Conservation (phyloP, 2,113 vertebrate species). For the Glaucomys volans region DNA sequence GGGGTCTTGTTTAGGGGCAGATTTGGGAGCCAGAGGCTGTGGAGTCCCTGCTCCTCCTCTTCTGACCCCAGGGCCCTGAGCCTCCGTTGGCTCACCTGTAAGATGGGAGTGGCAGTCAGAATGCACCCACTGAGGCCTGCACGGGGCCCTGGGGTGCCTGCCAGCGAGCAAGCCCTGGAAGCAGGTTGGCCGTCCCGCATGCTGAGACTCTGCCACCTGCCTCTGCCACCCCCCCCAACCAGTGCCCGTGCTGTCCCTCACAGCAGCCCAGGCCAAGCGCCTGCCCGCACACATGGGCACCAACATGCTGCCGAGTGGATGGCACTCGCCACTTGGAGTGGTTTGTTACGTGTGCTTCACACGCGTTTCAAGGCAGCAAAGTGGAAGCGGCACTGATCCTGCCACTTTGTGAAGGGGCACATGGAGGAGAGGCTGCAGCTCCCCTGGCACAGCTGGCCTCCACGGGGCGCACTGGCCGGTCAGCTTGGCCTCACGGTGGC, state of each 20-base stretch:
- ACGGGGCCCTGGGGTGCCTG: too few species aligned
- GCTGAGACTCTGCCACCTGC: not conserved
- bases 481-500: not conserved
- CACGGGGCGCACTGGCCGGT: not conserved
- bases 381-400: not conserved
- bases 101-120: not conserved
- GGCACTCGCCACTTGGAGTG: too few species aligned
- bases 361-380: not conserved
- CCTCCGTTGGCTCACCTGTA: not conserved
- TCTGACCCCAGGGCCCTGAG: not conserved
- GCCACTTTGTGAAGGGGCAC: not conserved
- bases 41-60: not conserved
- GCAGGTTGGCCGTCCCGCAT: not conserved
- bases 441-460: not conserved
- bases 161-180: not conserved
- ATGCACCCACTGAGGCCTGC: not conserved
- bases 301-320: not conserved
- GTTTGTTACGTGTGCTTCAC: not conserved
- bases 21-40: not conserved
- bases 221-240: not conserved
- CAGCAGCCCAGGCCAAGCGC: not conserved
- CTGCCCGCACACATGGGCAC: not conserved
- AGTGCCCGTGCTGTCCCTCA: not conserved
- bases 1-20: not conserved
- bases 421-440: too few species aligned